Percentiles rank a stretch among this genome's conserved stretches.
phyloP scores from a whole-genome alignment of 2,797 vertebrate species.

The Poeciliopsis infans region DNA sequence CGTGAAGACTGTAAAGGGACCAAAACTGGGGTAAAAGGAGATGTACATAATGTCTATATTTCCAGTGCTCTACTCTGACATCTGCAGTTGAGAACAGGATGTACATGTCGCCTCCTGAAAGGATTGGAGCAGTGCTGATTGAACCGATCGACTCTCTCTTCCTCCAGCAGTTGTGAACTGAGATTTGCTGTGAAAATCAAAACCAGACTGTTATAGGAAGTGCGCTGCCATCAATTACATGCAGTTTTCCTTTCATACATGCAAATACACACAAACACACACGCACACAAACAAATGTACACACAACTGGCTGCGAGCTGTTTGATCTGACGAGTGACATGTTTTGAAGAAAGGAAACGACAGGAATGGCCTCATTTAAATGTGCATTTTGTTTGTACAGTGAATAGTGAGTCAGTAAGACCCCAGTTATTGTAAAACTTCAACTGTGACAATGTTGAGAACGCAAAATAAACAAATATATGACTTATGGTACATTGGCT shows the following conservation, averaged over 20 bases:
- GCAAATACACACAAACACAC: slow-evolving; percentile 17
- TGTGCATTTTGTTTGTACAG: slow-evolving; percentile 94
- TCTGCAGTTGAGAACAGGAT: slow-evolving; percentile 80
- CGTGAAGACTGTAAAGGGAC: slow-evolving; percentile 71
- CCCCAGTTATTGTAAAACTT: slow-evolving; percentile 92
- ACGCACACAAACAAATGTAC: slow-evolving; percentile 37
- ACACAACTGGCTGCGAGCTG: slow-evolving; percentile 80
- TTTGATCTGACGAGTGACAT: slow-evolving; percentile 81
- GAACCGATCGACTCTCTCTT: slow-evolving; percentile 80
- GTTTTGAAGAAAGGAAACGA: slow-evolving; percentile 75
- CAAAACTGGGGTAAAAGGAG: slow-evolving; percentile 69
- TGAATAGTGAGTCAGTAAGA: slow-evolving; percentile 88
- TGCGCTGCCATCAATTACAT: slow-evolving; percentile 69
- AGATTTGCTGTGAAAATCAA: slow-evolving; percentile 82
- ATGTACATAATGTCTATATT: slow-evolving; percentile 88
- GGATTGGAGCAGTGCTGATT: slow-evolving; percentile 53
- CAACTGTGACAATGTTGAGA: slow-evolving; percentile 96
- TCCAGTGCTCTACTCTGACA: slow-evolving; percentile 70
- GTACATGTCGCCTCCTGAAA: slow-evolving; percentile 77
- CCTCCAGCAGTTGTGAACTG: slow-evolving; percentile 75
- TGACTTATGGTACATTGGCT: slow-evolving; percentile 80
- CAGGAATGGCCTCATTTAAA: slow-evolving; percentile 90
- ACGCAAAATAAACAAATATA: slow-evolving; percentile 94
- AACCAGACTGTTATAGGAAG: slow-evolving; percentile 84
- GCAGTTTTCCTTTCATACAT: slow-evolving; percentile 62